Base-by-base conservation (phyloP, 2,888 invertebrate species). In the Agriopis marginaria region DNA sequence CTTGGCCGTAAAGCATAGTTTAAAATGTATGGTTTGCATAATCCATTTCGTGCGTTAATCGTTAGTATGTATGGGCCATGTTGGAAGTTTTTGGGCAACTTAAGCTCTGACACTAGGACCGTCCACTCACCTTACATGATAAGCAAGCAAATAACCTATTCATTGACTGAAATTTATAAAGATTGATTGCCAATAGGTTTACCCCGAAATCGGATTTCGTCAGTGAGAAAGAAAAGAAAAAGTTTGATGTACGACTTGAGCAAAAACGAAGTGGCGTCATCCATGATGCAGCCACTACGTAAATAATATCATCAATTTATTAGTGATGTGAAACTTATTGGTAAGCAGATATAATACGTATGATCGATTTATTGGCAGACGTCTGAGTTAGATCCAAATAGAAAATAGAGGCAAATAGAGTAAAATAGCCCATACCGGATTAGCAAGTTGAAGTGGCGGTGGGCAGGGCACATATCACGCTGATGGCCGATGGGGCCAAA, bases 301-400 rank as follows among this genome's bases (percentile, higher is more conserved):
- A 53, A 64, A 45, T 42, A 63, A 54, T 44, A 70, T 70, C 58
- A 55, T 61, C 44, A 32, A 55, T 63, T 51, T 63, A 63, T 64
- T n/a, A 44, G 7, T 42, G 32, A 62, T 23, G 12, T 45, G 63
- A 12, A 47, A 53, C 47, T 54, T 53, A 63, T 68, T 54, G 51
- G 50, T 56, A 14, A 65, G 45, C 45, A 50, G 50, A 68, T 61
- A 32, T 60, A 65, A 62, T 70, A 61, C 45, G 51, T 17, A 32
- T 42, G 53, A 62, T 66, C 62, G 47, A 66, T 70, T 70, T 70
- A 66, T 70, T 51, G 12, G 62, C n/a, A 39, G 7, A 69, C 65
- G 69, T 65, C 69, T 65, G 50, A 40, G 42, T 10, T 5, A 45
- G 63, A 63, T 60, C 44, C 54, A 32, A 68, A 60, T 60, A 64